Base-by-base conservation (phyloP, 2,888 invertebrate species). In the Belgica antarctica region DNA sequence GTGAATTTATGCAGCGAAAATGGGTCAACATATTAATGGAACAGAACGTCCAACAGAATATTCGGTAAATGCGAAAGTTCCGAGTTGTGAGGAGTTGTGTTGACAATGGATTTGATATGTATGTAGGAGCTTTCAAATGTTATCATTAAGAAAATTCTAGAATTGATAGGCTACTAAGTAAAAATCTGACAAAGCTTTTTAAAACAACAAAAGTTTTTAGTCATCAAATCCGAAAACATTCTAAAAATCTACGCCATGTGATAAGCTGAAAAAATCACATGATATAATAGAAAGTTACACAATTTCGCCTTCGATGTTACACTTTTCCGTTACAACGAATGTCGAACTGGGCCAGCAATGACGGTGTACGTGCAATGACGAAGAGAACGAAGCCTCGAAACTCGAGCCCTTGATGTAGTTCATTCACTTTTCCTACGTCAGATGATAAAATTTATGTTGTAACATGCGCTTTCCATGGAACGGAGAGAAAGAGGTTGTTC, bases 341-440 rank as follows among this genome's bases (percentile, higher is more conserved):
- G 24, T 59, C 59, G 27, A 15, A n/a, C 27, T n/a, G 22, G 59
- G 59, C 8, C 12, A 27, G 24, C 17, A 22, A 57, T 57, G 57
- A 24, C 57, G 57, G 24, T 5, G 19, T 4, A 57, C 57, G 17
- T 22, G 24, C 7, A 7, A 47, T 15, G 5, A 57, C 57, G 24
- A 57, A 4, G 41, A 41, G 41, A 41, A 41, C 41, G 41, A 41
- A 59, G 59, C 15, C 8, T 59, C 25, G 25, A 1, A 10, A 59
- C 19, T 10, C 19, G 47, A 66, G 46, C 41, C 68, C 68, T 68
- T 68, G 68, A 68, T 68, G 34, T 12, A 52, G 68, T 52, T 68
- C 57, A 47, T 57, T 68, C 68, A 68, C 68, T 27, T 59, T 27
- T 24, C 27, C 3, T 5, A 22, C n/a, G 27, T 59, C 59, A 59